A percentile compares a stretch with the other conserved stretches of the same genome.
Evolutionary conservation across 2,888 invertebrate genomes (phyloP).

Genomic region (Heliconius aoede): DNA sequence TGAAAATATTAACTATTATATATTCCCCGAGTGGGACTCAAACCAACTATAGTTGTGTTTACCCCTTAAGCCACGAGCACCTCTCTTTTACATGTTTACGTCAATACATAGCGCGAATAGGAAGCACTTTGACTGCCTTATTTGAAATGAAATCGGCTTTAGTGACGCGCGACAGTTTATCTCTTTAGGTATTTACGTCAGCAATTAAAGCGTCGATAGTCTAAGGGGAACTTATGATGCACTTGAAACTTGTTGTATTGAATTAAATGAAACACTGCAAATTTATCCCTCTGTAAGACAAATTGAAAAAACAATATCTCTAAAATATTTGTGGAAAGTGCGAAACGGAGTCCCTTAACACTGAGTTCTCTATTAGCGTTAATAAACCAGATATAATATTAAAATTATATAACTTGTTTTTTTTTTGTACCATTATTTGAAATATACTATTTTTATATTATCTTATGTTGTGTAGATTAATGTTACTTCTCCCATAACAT

Average conservation of each 20-base stretch:
- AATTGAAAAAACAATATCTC: too few relatives aligned
- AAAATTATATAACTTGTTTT: too few relatives aligned
- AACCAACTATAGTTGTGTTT: neutral
- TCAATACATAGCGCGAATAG: neutral
- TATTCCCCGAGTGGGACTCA: neutral
- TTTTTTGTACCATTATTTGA: too few relatives aligned
- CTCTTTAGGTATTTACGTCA: conserved; percentile 32
- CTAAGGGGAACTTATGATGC: neutral
- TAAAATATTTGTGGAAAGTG: too few relatives aligned
- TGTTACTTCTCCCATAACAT: too few relatives aligned
- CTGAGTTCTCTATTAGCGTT: too few relatives aligned
- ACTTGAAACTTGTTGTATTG: conserved; percentile 8
- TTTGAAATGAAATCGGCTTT: conserved; percentile 31
- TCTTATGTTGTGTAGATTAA: too few relatives aligned
- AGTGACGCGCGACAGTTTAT: conserved; percentile 29
- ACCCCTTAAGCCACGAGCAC: neutral
- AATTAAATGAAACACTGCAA: neutral
- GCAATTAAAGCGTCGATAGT: neutral
- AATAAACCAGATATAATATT: too few relatives aligned
- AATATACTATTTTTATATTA: too few relatives aligned
- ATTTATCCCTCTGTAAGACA: too few relatives aligned
- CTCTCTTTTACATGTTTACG: neutral
- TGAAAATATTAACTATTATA: neutral
- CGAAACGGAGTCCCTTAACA: too few relatives aligned
- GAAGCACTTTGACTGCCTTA: conserved; percentile 33